phyloP scores from a whole-genome alignment of 2,888 invertebrate species.

The Polydrusus tereticollis region DNA sequence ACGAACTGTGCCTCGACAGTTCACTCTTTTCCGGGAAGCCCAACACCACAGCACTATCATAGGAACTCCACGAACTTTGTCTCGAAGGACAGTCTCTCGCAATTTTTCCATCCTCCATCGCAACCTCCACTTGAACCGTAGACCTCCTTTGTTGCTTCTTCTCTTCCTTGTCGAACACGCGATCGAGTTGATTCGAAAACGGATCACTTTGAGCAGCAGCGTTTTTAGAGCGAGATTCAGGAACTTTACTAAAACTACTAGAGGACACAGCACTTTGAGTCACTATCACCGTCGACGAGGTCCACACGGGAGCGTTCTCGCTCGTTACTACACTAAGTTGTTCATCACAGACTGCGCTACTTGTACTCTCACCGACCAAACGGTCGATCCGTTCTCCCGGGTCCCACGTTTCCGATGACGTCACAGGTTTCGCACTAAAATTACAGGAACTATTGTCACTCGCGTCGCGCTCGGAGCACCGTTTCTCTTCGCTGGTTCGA shows the following conservation, averaged over 20 bases:
- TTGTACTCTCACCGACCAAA: conserved; percentile 57
- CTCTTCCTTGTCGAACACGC: conserved; percentile 79
- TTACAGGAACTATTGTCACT: conserved; percentile 51
- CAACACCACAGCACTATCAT: conserved; percentile 82
- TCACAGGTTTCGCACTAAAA: conserved; percentile 64
- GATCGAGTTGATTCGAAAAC: conserved; percentile 79
- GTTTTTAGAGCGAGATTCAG: conserved; percentile 55
- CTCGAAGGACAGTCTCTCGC: conserved; percentile 72
- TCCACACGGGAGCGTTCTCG: conserved; percentile 67
- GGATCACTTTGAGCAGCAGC: conserved; percentile 72
- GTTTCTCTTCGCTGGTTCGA: conserved; percentile 16
- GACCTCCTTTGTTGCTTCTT: conserved; percentile 65
- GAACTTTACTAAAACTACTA: conserved; percentile 60
- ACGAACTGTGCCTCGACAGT: conserved; percentile 83
- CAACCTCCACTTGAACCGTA: conserved; percentile 56
- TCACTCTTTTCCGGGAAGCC: conserved; percentile 72
- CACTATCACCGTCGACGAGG: conserved; percentile 64
- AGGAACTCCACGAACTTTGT: conserved; percentile 84
- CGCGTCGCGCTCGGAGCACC: conserved; percentile 9
- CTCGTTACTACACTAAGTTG: conserved; percentile 64
- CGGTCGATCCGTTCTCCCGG: conserved; percentile 69
- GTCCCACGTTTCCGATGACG: conserved; percentile 75
- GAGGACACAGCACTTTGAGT: conserved; percentile 58
- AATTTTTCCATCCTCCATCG: conserved; percentile 47
- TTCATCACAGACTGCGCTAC: conserved; percentile 63